Evolutionary conservation across 64 coral and sea anemone species (phyloP).

Genomic region (Actinia tenebrosa): DNA sequence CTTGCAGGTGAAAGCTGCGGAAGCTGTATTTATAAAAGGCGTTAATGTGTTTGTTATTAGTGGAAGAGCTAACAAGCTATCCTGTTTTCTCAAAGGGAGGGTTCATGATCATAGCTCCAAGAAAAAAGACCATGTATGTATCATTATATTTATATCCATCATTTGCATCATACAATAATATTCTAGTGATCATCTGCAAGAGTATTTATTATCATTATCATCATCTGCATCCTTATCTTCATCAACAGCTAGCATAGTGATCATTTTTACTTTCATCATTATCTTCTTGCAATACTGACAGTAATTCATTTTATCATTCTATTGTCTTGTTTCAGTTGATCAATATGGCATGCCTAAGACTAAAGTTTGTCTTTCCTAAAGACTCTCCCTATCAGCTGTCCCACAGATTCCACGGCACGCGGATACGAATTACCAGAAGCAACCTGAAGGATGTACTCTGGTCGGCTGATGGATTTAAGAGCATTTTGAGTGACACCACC

Average conservation of each 20-base stretch:
- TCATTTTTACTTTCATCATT: too few relatives aligned
- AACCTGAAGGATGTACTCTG: slow-evolving; percentile 3
- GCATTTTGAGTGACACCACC: neutral
- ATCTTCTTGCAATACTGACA: too few relatives aligned
- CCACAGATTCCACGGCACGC: slow-evolving; percentile 1
- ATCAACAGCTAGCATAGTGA: too few relatives aligned
- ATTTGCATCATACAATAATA: neutral
- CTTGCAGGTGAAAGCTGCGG: slow-evolving; percentile 4
- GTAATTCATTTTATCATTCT: neutral
- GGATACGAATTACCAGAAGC: slow-evolving; percentile 2
- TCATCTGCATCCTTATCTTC: too few relatives aligned
- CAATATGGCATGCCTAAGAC: neutral
- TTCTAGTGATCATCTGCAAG: too few relatives aligned
- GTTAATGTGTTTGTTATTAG: neutral
- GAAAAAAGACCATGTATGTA: slow-evolving; percentile 2
- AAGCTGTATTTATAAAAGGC: neutral
- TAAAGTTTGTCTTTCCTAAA: slow-evolving; percentile 5
- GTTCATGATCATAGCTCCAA: neutral
- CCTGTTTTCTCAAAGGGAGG: neutral
- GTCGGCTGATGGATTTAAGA: neutral
- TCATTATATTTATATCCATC: neutral
- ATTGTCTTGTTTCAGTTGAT: slow-evolving; percentile 2
- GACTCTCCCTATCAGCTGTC: slow-evolving; percentile 1
- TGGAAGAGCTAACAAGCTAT: slow-evolving; percentile 4
- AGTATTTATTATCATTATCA: too few relatives aligned